Percentiles rank a stretch among this genome's conserved stretches.
These are phyloP conservation scores for Brienomyrus longianalis DNA, from an alignment of 2,113 vertebrate species.

Conservation along the genomic window DNA sequence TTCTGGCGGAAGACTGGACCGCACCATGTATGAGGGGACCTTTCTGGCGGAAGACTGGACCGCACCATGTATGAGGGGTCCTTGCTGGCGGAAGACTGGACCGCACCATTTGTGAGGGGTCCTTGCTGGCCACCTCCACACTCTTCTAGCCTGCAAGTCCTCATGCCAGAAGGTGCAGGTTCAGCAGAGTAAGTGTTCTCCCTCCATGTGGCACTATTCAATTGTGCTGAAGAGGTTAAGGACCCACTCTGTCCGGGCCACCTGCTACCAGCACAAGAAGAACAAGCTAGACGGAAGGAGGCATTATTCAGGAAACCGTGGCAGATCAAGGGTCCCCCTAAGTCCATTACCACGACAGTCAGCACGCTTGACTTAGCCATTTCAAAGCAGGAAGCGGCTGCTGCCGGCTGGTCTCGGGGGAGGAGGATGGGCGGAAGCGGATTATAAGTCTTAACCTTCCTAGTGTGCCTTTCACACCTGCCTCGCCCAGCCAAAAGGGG, in stretches of 20 bases:
- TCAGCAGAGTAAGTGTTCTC: background rate
- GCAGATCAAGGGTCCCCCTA: background rate
- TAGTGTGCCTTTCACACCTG: slow-evolving; percentile 28
- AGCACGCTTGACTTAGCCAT: slow-evolving; percentile 23
- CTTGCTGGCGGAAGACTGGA: background rate
- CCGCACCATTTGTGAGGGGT: too few species aligned
- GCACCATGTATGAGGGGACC: background rate
- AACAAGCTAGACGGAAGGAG: background rate
- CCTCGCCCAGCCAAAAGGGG: slow-evolving; percentile 26
- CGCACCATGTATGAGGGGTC: too few species aligned
- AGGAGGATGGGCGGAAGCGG: slow-evolving; percentile 34
- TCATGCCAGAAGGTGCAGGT: background rate
- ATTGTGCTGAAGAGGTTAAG: background rate
- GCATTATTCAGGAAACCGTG: slow-evolving; percentile 7
- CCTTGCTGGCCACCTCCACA: background rate
- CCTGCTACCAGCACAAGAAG: background rate
- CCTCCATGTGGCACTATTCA: background rate
- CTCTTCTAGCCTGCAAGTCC: background rate
- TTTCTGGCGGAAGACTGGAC: background rate
- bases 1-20: background rate
- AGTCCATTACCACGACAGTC: background rate
- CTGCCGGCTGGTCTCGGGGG: slow-evolving; percentile 28
- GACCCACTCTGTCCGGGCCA: background rate
- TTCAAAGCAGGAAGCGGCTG: slow-evolving; percentile 59
- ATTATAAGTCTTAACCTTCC: slow-evolving; percentile 20